Evolutionary conservation across 2,888 invertebrate species (phyloP).

Genomic region (Orchesella flavescens): DNA sequence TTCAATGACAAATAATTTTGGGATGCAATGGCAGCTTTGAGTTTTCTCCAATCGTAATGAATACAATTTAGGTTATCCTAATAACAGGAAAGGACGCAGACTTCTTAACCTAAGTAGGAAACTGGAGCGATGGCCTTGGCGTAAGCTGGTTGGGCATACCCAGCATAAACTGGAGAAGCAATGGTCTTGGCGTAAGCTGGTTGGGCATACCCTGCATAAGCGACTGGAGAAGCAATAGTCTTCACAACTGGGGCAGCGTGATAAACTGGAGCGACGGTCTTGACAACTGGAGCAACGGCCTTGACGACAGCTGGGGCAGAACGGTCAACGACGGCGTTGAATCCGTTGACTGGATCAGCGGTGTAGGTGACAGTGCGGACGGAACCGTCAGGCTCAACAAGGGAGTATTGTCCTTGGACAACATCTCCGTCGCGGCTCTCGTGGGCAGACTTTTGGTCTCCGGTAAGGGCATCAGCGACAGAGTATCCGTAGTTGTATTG

Average conservation of each 20-base stretch:
- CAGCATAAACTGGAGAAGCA: constrained; percentile 33
- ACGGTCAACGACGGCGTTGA: constrained; percentile 57
- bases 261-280: constrained; percentile 21
- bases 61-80: too few species aligned
- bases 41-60: too few species aligned
- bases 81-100: too few species aligned
- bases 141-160: neutral
- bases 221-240: constrained; percentile 33
- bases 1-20: too few species aligned
- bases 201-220: neutral
- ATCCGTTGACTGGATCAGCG: constrained; percentile 45
- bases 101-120: too few species aligned
- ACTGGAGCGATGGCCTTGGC: neutral
- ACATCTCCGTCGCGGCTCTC: constrained; percentile 60
- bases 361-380: constrained; percentile 51
- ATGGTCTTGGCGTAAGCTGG: constrained; percentile 47
- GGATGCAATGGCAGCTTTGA: too few species aligned
- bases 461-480: constrained; percentile 60
- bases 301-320: constrained; percentile 3
- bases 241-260: too few species aligned
- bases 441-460: constrained; percentile 48
- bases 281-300: neutral
- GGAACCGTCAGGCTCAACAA: constrained; percentile 57
- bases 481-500: constrained; percentile 54
- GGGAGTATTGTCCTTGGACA: constrained; percentile 58